Evolutionary conservation across 2,113 vertebrate genomes (phyloP).

Genomic region (Scalopus aquaticus): DNA sequence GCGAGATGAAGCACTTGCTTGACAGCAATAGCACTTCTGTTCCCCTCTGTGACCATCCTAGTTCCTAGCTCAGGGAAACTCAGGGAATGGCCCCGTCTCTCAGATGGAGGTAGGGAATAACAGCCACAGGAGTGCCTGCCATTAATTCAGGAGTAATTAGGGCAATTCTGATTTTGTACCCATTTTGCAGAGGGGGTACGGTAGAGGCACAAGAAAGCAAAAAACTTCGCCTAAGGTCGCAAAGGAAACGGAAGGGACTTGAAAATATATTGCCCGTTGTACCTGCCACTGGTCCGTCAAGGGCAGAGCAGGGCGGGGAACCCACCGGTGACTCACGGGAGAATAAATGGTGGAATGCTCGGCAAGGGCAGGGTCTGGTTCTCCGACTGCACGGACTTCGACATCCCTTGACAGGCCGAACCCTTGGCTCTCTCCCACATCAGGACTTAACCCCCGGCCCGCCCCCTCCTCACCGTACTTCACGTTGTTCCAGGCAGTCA

Average conservation of each 20-base stretch:
- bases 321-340: constrained; percentile 51
- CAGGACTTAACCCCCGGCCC: neutral
- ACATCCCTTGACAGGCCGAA: neutral
- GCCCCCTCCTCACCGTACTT: constrained; percentile 90
- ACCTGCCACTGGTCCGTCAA: neutral
- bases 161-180: neutral
- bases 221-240: constrained; percentile 41
- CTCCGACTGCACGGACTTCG: neutral
- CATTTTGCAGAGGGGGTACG: neutral
- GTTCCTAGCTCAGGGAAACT: neutral
- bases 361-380: neutral
- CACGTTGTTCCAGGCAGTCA: constrained; percentile 94
- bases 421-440: neutral
- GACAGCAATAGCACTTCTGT: neutral
- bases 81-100: neutral
- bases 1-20: neutral
- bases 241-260: neutral
- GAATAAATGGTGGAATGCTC: neutral
- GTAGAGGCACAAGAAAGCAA: neutral
- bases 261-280: neutral
- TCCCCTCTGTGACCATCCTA: neutral
- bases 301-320: neutral
- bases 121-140: neutral
- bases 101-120: neutral
- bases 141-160: neutral